These are phyloP conservation scores for Hydrotaea diabolus DNA, from an alignment of 2,888 invertebrate genomes.

Conservation along the genomic window DNA sequence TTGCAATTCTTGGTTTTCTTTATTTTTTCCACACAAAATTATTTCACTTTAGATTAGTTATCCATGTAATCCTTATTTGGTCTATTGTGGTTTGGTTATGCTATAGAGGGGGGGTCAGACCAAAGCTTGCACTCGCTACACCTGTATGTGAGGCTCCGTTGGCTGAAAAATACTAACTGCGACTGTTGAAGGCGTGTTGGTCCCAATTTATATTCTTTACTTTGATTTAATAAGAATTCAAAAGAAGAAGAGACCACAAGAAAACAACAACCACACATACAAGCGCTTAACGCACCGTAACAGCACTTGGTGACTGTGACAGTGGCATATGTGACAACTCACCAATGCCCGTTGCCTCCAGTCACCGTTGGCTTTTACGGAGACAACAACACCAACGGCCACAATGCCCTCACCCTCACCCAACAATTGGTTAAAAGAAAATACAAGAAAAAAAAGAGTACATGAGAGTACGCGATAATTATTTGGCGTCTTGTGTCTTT, in stretches of 20 bases:
- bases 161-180: slow-evolving; percentile 81
- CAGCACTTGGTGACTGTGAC: slow-evolving; percentile 38
- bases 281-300: slow-evolving; percentile 36
- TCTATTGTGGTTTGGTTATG: slow-evolving; percentile 44
- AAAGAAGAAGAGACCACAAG: slow-evolving; percentile 75
- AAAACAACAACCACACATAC: slow-evolving; percentile 21
- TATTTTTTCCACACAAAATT: slow-evolving; percentile 17
- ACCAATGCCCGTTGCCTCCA: slow-evolving; percentile 31
- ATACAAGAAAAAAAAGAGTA: neutral
- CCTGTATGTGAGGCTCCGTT: slow-evolving; percentile 79
- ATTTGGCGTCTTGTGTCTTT: slow-evolving; percentile 54
- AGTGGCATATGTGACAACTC: slow-evolving; percentile 59
- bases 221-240: slow-evolving; percentile 81
- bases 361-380: slow-evolving; percentile 48
- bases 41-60: slow-evolving; percentile 32
- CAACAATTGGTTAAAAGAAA: slow-evolving; percentile 14
- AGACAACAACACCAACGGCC: slow-evolving; percentile 46
- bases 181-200: slow-evolving; percentile 77
- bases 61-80: slow-evolving; percentile 66
- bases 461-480: slow-evolving; percentile 44
- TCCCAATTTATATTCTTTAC: slow-evolving; percentile 81
- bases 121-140: slow-evolving; percentile 80
- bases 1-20: slow-evolving; percentile 1
- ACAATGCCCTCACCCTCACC: slow-evolving; percentile 22
- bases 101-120: slow-evolving; percentile 68